Conservation (phyloP, 2,113 vertebrate genomes). For the Muntiacus muntjak region DNA sequence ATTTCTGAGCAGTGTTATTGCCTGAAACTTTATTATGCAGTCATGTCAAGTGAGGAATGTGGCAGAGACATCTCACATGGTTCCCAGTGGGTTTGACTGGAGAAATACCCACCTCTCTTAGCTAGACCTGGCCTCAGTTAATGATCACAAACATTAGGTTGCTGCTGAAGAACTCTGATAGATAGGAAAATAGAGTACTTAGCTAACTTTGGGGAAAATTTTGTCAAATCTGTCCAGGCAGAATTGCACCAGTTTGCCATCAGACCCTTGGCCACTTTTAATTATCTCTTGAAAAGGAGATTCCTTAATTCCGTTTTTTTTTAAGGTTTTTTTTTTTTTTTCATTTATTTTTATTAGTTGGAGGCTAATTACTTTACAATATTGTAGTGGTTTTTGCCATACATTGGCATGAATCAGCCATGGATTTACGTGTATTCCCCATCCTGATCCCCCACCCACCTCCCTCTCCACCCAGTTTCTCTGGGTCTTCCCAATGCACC, state of each 20-base stretch:
- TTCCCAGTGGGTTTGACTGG: neutral
- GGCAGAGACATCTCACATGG: neutral
- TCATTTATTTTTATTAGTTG: no score
- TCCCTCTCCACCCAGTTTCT: no score
- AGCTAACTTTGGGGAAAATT: neutral
- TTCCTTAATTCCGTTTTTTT: neutral
- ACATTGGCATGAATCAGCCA: no score
- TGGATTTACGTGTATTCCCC: no score
- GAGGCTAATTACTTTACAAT: no score
- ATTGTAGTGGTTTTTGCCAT: no score
- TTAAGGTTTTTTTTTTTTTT: no score
- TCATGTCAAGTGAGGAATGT: neutral
- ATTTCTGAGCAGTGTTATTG: conserved; percentile 55
- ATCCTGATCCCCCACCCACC: no score
- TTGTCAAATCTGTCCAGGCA: neutral
- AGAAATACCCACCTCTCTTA: neutral
- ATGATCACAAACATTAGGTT: neutral
- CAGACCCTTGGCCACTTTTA: neutral
- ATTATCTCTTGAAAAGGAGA: neutral
- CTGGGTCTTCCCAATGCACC: no score
- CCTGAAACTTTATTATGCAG: conserved; percentile 52
- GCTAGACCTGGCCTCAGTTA: neutral
- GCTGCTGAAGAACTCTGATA: neutral
- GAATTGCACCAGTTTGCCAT: neutral
- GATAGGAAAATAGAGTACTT: neutral